These are phyloP conservation scores for Platorchestia sp. DNA, from an alignment of 1,140 invertebrate species.

Conservation along the genomic window DNA sequence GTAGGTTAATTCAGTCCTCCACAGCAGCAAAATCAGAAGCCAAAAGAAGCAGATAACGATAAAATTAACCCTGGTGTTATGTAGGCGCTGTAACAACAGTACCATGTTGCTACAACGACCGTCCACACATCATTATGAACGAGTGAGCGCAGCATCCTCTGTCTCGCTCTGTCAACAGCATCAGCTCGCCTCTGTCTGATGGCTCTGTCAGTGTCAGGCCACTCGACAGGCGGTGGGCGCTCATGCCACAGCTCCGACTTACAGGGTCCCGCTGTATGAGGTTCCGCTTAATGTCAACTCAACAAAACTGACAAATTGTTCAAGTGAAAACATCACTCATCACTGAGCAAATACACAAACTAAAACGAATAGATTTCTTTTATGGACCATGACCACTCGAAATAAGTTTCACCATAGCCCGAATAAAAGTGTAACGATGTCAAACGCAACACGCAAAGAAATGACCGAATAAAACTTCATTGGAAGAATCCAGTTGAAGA, in stretches of 20 bases:
- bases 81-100: constrained; percentile 27
- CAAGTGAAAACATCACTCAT: not conserved
- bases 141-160: not conserved
- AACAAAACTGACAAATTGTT: not conserved
- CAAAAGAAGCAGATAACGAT: not conserved
- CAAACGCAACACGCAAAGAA: not conserved
- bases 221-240: not conserved
- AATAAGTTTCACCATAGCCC: not conserved
- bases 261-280: not conserved
- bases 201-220: not conserved
- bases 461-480: not conserved
- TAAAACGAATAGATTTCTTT: not conserved
- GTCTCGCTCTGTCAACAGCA: constrained; percentile 34
- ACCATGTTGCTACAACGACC: constrained; percentile 42
- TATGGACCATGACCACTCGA: not conserved
- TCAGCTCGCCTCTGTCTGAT: not conserved
- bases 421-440: not conserved
- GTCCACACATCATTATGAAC: constrained; percentile 50
- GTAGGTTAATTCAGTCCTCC: not conserved
- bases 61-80: not conserved
- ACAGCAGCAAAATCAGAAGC: not conserved
- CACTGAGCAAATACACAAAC: not conserved
- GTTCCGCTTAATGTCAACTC: not conserved
- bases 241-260: not conserved
- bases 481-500: not conserved